phyloP scores from a whole-genome alignment of 1,140 invertebrate genomes.

The Drosophila cardini region DNA sequence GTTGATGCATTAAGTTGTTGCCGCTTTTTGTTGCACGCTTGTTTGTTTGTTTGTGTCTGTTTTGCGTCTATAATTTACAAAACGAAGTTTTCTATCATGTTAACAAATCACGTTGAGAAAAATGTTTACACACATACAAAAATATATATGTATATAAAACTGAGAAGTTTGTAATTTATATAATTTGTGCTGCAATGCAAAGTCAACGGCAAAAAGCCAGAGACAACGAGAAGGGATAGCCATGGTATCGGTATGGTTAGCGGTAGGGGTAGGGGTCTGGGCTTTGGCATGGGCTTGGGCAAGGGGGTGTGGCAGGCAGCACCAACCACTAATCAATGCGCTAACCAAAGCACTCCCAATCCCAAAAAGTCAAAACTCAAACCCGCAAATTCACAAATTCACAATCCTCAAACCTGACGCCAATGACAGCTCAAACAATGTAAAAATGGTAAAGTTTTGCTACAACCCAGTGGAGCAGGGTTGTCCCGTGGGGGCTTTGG shows the following conservation, averaged over 20 bases:
- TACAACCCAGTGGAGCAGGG: not conserved
- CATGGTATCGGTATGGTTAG: not conserved
- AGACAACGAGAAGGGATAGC: not conserved
- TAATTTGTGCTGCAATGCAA: constrained; percentile 73
- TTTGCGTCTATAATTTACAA: constrained; percentile 51
- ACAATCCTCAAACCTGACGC: constrained; percentile 16
- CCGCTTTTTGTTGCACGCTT: constrained; percentile 11
- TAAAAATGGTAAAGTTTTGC: constrained; percentile 71
- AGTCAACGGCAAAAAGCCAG: not conserved
- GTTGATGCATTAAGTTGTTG: constrained; percentile 25
- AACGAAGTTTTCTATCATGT: constrained; percentile 78
- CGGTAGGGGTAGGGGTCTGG: too few relatives aligned
- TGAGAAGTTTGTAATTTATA: constrained; percentile 78
- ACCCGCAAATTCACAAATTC: not conserved
- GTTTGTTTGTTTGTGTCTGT: constrained; percentile 21
- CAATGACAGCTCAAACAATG: constrained; percentile 76
- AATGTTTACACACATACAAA: constrained; percentile 40
- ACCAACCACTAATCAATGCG: constrained; percentile 44
- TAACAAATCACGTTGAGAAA: constrained; percentile 80
- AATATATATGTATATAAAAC: constrained; percentile 19
- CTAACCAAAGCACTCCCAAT: constrained; percentile 23
- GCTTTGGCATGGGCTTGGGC: too few relatives aligned
- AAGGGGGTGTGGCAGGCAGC: not conserved
- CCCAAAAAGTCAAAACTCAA: not conserved
- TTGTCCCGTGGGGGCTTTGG: not conserved